A percentile compares a stretch with the other conserved stretches of the same genome.
Evolutionary conservation across 2,113 vertebrate genomes (phyloP).

Genomic region (Diphyllodes magnificus): DNA sequence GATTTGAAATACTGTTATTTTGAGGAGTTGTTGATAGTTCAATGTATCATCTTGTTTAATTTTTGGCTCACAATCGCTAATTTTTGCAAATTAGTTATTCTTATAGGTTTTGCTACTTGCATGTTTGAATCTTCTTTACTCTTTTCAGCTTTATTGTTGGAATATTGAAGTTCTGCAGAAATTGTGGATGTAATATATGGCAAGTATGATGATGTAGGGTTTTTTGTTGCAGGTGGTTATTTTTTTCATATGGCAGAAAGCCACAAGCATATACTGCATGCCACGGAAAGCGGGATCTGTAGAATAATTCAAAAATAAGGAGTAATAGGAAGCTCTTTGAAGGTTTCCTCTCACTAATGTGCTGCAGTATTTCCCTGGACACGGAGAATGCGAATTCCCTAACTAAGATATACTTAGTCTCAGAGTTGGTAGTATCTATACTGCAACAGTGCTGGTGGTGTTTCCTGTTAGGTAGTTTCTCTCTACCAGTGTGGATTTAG

Average conservation of each 20-base stretch:
- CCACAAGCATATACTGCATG: not conserved
- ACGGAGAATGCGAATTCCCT: not conserved
- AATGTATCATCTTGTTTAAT: not conserved
- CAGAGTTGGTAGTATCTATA: not conserved
- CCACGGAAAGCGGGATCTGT: not conserved
- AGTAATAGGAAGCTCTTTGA: not conserved
- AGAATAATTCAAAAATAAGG: not conserved
- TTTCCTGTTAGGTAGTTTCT: not conserved
- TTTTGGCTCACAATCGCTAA: not conserved
- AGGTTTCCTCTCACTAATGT: not conserved
- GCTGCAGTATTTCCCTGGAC: not conserved
- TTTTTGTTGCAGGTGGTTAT: not conserved
- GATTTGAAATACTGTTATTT: not conserved
- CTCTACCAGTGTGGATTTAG: not conserved
- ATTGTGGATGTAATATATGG: not conserved
- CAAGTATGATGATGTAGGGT: not conserved
- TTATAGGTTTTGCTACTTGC: not conserved
- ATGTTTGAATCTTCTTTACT: not conserved
- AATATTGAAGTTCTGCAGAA: not conserved
- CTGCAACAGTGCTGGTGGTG: not conserved
- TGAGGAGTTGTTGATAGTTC: not conserved
- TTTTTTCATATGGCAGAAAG: not conserved
- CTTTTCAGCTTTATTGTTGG: not conserved
- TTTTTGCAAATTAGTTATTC: not conserved
- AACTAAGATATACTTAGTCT: not conserved